A percentile compares a stretch with the other conserved stretches of the same genome.
phyloP scores from a whole-genome alignment of 2,888 invertebrate species.

The Torymus texanus region DNA sequence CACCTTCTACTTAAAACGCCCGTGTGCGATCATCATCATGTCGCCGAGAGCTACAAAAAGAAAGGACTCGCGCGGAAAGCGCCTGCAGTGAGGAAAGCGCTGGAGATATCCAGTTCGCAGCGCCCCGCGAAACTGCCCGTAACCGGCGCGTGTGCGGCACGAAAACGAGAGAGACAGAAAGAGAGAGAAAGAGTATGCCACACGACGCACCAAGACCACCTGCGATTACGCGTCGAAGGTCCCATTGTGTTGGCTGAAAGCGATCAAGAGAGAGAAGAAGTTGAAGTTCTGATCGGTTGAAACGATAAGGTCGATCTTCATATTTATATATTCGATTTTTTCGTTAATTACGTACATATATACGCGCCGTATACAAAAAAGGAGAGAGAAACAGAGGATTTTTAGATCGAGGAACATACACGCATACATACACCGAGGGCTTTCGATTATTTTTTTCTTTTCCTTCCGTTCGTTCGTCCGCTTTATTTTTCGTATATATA shows the following conservation, averaged over 20 bases:
- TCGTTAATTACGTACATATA: too few relatives aligned
- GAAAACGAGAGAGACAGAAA: constrained; percentile 12
- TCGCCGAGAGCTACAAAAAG: constrained; percentile 26
- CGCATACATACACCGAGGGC: not conserved
- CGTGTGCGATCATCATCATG: not conserved
- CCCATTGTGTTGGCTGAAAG: constrained; percentile 9
- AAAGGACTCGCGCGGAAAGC: constrained; percentile 1
- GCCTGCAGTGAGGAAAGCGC: constrained; percentile 16
- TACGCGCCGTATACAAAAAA: not conserved
- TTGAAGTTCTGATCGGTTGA: not conserved
- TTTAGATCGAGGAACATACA: too few relatives aligned
- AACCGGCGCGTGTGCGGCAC: constrained; percentile 57
- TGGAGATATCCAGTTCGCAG: constrained; percentile 64
- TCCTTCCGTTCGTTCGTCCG: too few relatives aligned
- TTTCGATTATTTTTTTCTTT: constrained; percentile 5
- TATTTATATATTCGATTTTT: constrained; percentile 4
- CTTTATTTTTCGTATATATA: too few relatives aligned
- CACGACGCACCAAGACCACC: constrained; percentile 2
- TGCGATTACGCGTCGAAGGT: constrained; percentile 21
- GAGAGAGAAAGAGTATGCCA: constrained; percentile 8
- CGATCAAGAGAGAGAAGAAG: too few relatives aligned
- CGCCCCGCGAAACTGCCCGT: constrained; percentile 58
- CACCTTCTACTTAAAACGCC: constrained; percentile 17
- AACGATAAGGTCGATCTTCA: not conserved
- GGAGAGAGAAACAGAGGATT: not conserved